These are phyloP conservation scores for Cyphomyrmex costatus DNA, from an alignment of 1,140 invertebrate species.

Conservation along the genomic window DNA sequence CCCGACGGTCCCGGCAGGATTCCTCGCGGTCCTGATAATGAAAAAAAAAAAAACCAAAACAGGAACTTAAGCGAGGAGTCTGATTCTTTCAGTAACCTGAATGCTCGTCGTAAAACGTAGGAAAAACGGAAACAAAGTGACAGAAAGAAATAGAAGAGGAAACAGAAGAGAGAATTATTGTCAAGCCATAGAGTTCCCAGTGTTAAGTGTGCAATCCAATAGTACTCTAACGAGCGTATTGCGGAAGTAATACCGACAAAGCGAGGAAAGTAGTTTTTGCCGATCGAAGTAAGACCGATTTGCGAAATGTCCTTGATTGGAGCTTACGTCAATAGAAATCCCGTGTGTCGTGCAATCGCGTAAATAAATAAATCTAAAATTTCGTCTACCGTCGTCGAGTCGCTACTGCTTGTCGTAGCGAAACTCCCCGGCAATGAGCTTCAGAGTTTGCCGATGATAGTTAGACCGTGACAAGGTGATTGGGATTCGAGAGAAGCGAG, in stretches of 20 bases:
- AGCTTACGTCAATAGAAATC: constrained; percentile 32
- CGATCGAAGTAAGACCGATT: background rate
- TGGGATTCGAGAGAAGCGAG: constrained; percentile 33
- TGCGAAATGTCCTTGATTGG: constrained; percentile 3
- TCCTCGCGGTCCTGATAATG: constrained; percentile 69
- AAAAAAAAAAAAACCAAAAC: constrained; percentile 59
- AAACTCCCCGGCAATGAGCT: constrained; percentile 7
- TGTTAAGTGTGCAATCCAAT: constrained; percentile 45
- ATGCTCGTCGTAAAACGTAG: constrained; percentile 53
- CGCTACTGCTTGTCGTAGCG: background rate
- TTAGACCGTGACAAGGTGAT: constrained; percentile 27
- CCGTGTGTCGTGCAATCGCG: background rate
- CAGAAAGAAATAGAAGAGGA: constrained; percentile 33
- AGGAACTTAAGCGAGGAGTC: constrained; percentile 67
- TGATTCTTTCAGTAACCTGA: constrained; percentile 59
- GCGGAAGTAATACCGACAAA: background rate
- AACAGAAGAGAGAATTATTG: constrained; percentile 53
- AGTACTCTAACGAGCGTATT: constrained; percentile 7
- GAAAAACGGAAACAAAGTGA: constrained; percentile 14
- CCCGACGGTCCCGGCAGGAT: constrained; percentile 60
- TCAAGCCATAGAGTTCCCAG: constrained; percentile 49
- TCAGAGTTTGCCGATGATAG: background rate
- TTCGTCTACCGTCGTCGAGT: background rate
- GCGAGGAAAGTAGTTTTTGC: constrained; percentile 24
- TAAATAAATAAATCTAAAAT: constrained; percentile 52